Conservation (phyloP, 2,797 vertebrate genomes). For the Alca torda region DNA sequence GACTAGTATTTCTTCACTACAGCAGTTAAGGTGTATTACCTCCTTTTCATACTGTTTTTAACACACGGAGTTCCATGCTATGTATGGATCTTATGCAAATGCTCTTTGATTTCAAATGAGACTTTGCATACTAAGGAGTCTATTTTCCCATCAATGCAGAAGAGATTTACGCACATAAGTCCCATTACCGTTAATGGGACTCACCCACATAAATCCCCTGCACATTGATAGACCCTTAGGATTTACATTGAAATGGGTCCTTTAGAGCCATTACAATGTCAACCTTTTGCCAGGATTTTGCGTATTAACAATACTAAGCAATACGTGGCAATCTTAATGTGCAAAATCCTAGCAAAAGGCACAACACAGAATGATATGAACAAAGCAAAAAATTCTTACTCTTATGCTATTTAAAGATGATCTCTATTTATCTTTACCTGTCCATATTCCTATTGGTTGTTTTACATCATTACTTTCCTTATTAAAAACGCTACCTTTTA, state of each 20-base stretch:
- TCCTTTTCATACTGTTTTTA: conserved; percentile 41
- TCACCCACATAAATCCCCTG: conserved; percentile 63
- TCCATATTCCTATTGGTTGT: not conserved
- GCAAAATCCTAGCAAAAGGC: conserved; percentile 64
- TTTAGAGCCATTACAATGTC: conserved; percentile 69
- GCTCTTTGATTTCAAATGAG: conserved; percentile 67
- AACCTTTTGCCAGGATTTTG: conserved; percentile 60
- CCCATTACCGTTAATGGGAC: conserved; percentile 68
- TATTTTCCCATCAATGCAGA: conserved; percentile 61
- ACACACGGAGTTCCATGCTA: not conserved
- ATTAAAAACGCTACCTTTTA: not conserved
- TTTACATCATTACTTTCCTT: not conserved
- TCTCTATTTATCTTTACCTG: conserved; percentile 22
- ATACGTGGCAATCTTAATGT: conserved; percentile 64
- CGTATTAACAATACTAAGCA: conserved; percentile 69
- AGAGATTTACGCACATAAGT: conserved; percentile 64
- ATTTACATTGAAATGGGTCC: conserved; percentile 64
- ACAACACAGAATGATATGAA: conserved; percentile 23
- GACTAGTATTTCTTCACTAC: not conserved
- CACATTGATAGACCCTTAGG: conserved; percentile 63
- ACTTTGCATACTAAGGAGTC: conserved; percentile 68
- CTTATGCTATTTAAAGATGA: conserved; percentile 1
- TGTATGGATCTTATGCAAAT: conserved; percentile 66
- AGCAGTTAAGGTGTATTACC: conserved; percentile 36
- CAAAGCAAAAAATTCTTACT: conserved; percentile 1